Conservation (phyloP, 2,888 invertebrate genomes). For the Drosophila emarginata region DNA sequence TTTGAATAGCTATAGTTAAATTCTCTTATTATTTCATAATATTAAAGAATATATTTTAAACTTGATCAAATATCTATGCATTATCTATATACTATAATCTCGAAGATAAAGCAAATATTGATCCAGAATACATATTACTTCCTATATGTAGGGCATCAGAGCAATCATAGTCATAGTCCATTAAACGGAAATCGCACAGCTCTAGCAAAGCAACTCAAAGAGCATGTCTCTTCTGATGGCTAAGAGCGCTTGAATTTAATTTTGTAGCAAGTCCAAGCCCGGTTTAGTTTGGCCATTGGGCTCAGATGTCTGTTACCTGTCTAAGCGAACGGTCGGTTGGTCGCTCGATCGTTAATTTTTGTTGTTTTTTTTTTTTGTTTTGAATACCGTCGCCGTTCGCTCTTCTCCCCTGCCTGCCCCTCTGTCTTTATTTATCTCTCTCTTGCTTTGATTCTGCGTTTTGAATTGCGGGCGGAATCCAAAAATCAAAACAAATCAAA, state of each 20-base stretch:
- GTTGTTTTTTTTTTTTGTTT: slow-evolving; percentile 26
- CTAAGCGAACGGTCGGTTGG: slow-evolving; percentile 54
- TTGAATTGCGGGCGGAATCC: slow-evolving; percentile 32
- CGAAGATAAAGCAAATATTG: too few relatives aligned
- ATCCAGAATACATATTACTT: too few relatives aligned
- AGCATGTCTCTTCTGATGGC: slow-evolving; percentile 18
- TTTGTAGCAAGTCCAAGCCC: slow-evolving; percentile 6
- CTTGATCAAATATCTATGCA: too few relatives aligned
- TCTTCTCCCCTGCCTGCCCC: slow-evolving; percentile 21
- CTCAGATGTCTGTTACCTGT: slow-evolving; percentile 59
- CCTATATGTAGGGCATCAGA: neutral
- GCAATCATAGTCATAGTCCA: neutral
- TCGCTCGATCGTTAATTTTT: slow-evolving; percentile 25
- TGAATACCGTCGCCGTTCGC: slow-evolving; percentile 3
- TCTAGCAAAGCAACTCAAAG: slow-evolving; percentile 9
- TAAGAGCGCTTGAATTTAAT: slow-evolving; percentile 25
- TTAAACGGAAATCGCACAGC: neutral
- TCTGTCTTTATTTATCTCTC: slow-evolving; percentile 6
- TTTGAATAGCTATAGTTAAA: too few relatives aligned
- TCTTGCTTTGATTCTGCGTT: too few relatives aligned
- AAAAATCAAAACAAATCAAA: slow-evolving; percentile 40
- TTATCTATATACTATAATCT: too few relatives aligned
- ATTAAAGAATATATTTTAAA: too few relatives aligned
- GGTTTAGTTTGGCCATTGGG: slow-evolving; percentile 25
- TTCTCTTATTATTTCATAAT: too few relatives aligned